Percentiles rank a stretch among this genome's conserved stretches.
These are phyloP conservation scores for Acanthornis magna DNA, from an alignment of 2,797 vertebrate genomes.

Conservation along the genomic window DNA sequence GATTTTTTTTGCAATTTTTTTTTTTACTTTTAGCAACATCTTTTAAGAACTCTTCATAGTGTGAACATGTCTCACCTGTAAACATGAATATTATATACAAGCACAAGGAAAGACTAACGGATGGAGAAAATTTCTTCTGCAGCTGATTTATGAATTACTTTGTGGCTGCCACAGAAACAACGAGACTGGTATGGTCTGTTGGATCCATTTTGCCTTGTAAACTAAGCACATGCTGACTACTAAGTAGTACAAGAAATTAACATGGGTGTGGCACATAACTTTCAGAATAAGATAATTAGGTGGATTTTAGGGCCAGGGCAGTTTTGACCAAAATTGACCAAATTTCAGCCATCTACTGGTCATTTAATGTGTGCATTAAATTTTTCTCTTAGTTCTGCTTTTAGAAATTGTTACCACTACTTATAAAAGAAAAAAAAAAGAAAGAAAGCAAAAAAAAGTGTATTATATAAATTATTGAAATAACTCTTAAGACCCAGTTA, in stretches of 20 bases:
- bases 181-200: background rate
- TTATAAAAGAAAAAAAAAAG: background rate
- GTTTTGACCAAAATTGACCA: background rate
- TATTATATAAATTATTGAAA: background rate
- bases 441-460: background rate
- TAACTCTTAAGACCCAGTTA: background rate
- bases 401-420: background rate
- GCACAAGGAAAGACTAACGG: background rate
- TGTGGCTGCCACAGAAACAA: background rate
- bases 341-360: background rate
- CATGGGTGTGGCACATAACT: background rate
- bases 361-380: background rate
- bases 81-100: background rate
- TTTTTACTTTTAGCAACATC: background rate
- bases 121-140: conserved; percentile 1
- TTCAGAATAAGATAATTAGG: conserved; percentile 12
- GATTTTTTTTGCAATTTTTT: background rate
- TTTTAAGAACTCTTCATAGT: background rate
- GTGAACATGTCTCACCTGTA: background rate
- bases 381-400: background rate
- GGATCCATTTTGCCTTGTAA: conserved; percentile 44
- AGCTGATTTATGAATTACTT: background rate
- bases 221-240: background rate
- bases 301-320: background rate
- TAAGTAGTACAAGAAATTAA: background rate